Evolutionary conservation across 37 sponge, comb jelly and placozoan genomes (phyloP), one percentile per base, ranked within the genome.

Genomic region (Chondrosia reniformis): DNA sequence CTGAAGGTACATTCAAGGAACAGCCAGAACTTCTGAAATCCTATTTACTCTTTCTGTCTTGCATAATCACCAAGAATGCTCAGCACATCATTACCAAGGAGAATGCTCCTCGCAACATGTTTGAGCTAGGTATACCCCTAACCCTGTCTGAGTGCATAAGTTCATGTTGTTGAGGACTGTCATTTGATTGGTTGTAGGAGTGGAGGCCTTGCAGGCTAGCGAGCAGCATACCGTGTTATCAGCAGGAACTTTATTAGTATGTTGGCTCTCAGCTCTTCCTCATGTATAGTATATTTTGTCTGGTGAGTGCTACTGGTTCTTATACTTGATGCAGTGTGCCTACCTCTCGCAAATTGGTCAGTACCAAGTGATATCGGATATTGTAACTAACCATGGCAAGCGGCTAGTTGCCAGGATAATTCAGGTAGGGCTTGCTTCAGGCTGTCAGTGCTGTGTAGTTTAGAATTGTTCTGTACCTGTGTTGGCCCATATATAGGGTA

Each of bases 11-110:
- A 12, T 34, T 69, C 42, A 69, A 34, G 9, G 80, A 79, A 12
- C 62, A 79, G 52, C 85, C 85, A 1, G 80, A 79, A 32, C 46
- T 39, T n/a, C 73, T 85, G 3, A 80, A 85, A 56, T 33, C 85
- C 27, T 85, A 63, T 63, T 66, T 85, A 4, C 22, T 2, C 43
- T 6, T 69, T 21, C 36, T 34, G 0, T 4, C 24, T 10, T n/a
- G 72, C 5, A 69, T 39, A 38, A 15, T 69, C n/a, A 39, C 72
- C 2, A 15, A 3, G 22, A 43, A 44, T 39, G 44, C 72, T 36
- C 72, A 69, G 43, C 72, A 69, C 36, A 34, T 69, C 72, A 24
- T 69, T 7, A 43, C 72, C 72, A 69, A 37, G 43, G 72, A 69
- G 22, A 44, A 34, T 3, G 72, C 72, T 10, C 44, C 22, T 6